phyloP scores from a whole-genome alignment of 2,113 vertebrate species.

The Ceyx margarethae region DNA sequence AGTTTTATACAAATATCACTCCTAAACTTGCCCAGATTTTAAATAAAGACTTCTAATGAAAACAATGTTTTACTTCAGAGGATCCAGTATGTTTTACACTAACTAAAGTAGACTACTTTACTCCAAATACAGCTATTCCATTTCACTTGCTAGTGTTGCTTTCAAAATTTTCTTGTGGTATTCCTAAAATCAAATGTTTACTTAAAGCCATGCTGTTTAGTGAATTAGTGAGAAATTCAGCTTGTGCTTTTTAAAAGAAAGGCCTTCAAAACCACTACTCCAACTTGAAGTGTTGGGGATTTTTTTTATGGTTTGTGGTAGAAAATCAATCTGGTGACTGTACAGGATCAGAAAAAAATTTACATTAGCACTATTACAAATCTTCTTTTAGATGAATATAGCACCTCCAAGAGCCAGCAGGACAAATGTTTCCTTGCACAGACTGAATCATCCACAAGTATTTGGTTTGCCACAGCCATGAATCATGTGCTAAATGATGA shows the following conservation, averaged over 20 bases:
- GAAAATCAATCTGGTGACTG: neutral
- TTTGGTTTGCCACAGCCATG: neutral
- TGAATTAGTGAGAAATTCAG: neutral
- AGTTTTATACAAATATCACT: conserved; percentile 38
- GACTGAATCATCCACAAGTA: neutral
- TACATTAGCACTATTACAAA: neutral
- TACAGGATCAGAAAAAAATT: neutral
- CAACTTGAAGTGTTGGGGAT: neutral
- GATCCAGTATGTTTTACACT: neutral
- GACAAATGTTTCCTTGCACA: neutral
- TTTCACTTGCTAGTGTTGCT: neutral
- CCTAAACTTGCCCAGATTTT: conserved; percentile 21
- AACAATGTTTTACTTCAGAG: conserved; percentile 15
- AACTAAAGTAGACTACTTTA: neutral
- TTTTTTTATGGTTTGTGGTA: neutral
- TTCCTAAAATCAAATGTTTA: conserved; percentile 14
- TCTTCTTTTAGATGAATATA: neutral
- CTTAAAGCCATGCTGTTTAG: neutral
- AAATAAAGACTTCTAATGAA: conserved; percentile 41
- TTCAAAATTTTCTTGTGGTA: neutral
- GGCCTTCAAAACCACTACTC: neutral
- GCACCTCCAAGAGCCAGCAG: neutral
- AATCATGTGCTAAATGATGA: neutral
- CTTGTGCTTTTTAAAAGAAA: neutral
- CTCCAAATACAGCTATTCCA: neutral